These are phyloP conservation scores for Apis cerana DNA, from an alignment of 1,140 invertebrate genomes.

Conservation along the genomic window DNA sequence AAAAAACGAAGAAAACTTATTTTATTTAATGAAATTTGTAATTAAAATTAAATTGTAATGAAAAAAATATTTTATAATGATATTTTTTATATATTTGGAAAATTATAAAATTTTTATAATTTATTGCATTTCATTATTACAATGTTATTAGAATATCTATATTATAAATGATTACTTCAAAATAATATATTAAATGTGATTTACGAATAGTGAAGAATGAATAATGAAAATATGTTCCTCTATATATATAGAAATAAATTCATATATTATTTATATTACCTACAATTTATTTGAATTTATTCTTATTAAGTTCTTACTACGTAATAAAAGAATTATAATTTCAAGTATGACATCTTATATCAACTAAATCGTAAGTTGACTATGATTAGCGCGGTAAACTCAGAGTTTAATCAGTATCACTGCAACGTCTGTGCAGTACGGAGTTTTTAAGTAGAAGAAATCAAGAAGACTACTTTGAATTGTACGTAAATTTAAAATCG, in stretches of 20 bases:
- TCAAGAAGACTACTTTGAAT: background rate
- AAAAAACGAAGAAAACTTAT: no score
- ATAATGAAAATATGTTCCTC: no score
- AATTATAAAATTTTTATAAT: background rate
- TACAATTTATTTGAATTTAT: background rate
- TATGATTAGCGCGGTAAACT: slow-evolving; percentile 6
- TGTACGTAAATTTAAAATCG: background rate
- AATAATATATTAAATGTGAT: no score
- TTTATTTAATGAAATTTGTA: no score
- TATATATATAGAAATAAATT: no score
- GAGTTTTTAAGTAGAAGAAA: background rate
- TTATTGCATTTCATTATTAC: no score
- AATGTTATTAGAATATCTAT: no score
- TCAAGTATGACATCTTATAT: background rate
- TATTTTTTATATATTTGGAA: no score
- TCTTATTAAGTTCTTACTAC: background rate
- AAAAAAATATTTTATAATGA: no score
- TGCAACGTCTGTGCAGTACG: slow-evolving; percentile 24
- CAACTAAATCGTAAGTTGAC: slow-evolving; percentile 4
- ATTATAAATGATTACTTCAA: no score
- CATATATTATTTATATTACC: background rate
- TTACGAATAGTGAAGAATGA: no score
- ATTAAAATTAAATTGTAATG: no score
- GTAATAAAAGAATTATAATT: background rate
- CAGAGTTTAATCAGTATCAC: slow-evolving; percentile 30